Conservation (phyloP, 1,140 invertebrate species). For the Drosophila nigromelanica region DNA sequence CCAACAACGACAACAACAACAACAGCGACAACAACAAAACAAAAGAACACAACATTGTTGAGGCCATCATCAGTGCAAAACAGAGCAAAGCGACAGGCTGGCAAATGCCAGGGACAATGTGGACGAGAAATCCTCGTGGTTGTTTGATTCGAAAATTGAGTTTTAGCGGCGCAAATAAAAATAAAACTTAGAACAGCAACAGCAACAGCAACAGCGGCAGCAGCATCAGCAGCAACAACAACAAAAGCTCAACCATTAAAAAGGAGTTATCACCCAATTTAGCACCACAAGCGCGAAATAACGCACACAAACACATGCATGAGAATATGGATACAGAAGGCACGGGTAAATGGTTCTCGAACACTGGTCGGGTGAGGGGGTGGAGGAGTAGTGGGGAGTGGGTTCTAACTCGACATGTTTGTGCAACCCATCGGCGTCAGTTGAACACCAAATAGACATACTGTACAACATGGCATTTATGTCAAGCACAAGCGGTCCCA, state of each 20-base stretch:
- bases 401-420: constrained; percentile 20
- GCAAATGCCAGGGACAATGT: constrained; percentile 19
- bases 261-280: constrained; percentile 80
- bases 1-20: constrained; percentile 45
- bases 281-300: constrained; percentile 79
- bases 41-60: constrained; percentile 38
- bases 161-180: constrained; percentile 78
- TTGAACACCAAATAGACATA: constrained; percentile 67
- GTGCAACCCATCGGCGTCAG: constrained; percentile 47
- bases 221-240: constrained; percentile 34
- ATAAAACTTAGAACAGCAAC: constrained; percentile 72
- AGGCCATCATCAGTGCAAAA: constrained; percentile 65
- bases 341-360: constrained; percentile 27
- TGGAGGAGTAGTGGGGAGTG: not conserved
- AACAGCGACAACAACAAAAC: constrained; percentile 14
- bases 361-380: not conserved
- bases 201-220: constrained; percentile 16
- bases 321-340: constrained; percentile 11
- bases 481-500: constrained; percentile 50
- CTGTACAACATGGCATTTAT: constrained; percentile 65
- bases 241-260: constrained; percentile 65
- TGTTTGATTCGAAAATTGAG: constrained; percentile 80
- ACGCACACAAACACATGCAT: constrained; percentile 35
- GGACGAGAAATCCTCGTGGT: constrained; percentile 68
- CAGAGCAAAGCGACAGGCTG: constrained; percentile 31